Evolutionary conservation across 2,888 invertebrate species (phyloP).

Genomic region (Bombylius major): DNA sequence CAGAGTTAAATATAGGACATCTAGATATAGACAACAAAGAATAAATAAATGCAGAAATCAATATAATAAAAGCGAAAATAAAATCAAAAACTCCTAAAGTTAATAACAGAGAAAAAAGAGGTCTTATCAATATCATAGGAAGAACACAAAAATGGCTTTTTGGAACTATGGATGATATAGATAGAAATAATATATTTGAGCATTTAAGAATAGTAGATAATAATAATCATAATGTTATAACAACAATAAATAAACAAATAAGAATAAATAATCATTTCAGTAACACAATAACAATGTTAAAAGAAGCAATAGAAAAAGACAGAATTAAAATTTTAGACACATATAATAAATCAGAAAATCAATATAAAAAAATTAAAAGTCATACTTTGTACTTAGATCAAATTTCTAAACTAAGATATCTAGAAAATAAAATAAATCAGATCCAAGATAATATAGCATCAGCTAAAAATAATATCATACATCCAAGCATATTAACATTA

Average conservation of each 20-base stretch:
- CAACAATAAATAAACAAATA: conserved; percentile 10
- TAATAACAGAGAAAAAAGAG: neutral
- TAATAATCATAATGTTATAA: conserved; percentile 1
- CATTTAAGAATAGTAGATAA: too few species aligned
- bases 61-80: conserved; percentile 9
- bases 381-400: conserved; percentile 4
- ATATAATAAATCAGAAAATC: neutral
- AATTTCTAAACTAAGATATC: conserved; percentile 8
- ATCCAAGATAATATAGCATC: conserved; percentile 10
- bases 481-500: conserved; percentile 3
- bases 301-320: conserved; percentile 7
- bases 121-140: too few species aligned
- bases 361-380: neutral
- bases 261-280: conserved; percentile 11
- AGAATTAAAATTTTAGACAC: conserved; percentile 8
- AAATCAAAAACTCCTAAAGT: neutral
- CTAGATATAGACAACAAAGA: conserved; percentile 4
- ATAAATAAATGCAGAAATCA: conserved; percentile 1
- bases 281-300: conserved; percentile 10
- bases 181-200: too few species aligned
- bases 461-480: conserved; percentile 10
- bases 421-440: conserved; percentile 12
- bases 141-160: too few species aligned
- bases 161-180: too few species aligned
- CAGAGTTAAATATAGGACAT: conserved; percentile 7